A percentile compares a stretch with the other conserved stretches of the same genome.
Evolutionary conservation across 2,797 vertebrate genomes (phyloP).

Genomic region (Premnoplex brunnescens): DNA sequence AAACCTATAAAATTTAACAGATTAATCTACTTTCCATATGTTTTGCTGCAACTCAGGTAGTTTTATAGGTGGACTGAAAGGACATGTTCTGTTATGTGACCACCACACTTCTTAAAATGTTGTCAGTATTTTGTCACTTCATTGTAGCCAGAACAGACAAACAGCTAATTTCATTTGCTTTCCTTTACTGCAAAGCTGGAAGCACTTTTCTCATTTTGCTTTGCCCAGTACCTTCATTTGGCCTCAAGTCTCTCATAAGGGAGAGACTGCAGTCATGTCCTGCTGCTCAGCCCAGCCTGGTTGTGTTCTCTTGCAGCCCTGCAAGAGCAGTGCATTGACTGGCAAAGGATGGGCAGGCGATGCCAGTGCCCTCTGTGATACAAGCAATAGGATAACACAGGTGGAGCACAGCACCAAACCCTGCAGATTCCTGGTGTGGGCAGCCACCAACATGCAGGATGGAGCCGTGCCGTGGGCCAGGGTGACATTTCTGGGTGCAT

Average conservation of each 20-base stretch:
- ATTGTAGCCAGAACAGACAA: not conserved
- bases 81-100: not conserved
- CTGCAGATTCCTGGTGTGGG: not conserved
- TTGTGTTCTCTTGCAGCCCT: fast-evolving
- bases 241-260: not conserved
- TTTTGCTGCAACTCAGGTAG: not conserved
- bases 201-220: not conserved
- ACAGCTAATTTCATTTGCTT: not conserved
- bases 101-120: not conserved
- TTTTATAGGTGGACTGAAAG: not conserved
- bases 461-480: fast-evolving
- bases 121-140: not conserved
- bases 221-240: not conserved
- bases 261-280: fast-evolving
- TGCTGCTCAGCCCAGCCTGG: not conserved
- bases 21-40: not conserved
- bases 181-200: not conserved
- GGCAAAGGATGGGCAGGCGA: not conserved
- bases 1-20: not conserved
- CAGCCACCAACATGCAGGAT: not conserved
- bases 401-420: not conserved
- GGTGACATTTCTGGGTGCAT: fast-evolving
- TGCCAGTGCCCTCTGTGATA: not conserved
- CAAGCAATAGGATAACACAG: not conserved
- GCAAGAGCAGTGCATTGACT: too few relatives aligned